Percentiles rank a stretch among this genome's conserved stretches.
These are phyloP conservation scores for Crocidura indochinensis DNA, from an alignment of 2,797 vertebrate genomes.

Conservation along the genomic window DNA sequence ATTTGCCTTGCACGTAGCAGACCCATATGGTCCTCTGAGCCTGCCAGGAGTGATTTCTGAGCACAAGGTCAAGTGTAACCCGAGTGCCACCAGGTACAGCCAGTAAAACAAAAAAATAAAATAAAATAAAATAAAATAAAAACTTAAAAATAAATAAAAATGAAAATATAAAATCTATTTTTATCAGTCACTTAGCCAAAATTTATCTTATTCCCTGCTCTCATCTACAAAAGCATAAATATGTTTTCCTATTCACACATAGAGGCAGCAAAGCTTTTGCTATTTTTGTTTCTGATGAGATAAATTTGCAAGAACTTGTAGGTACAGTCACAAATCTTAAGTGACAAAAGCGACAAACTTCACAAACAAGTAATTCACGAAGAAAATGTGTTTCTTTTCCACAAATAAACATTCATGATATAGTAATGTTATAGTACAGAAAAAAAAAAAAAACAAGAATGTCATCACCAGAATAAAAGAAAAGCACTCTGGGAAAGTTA, in stretches of 20 bases:
- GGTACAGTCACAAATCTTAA: not conserved
- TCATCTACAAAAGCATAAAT: not conserved
- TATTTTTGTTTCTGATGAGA: constrained; percentile 22
- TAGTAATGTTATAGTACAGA: accelerated
- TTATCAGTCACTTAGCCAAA: too few species aligned
- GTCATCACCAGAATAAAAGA: not conserved
- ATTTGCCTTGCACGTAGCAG: too few species aligned
- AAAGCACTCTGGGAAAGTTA: not conserved
- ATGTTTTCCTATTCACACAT: constrained; percentile 13
- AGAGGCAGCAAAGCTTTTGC: not conserved
- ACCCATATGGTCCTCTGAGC: too few species aligned
- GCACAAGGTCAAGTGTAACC: too few species aligned
- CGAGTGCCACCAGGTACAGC: too few species aligned
- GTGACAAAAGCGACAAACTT: not conserved
- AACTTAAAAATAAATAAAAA: too few species aligned
- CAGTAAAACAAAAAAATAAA: too few species aligned
- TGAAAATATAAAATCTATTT: too few species aligned
- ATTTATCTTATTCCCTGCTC: not conserved
- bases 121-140: too few species aligned
- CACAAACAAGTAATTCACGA: not conserved
- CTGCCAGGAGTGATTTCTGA: too few species aligned
- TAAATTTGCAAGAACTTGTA: not conserved
- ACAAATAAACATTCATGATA: not conserved
- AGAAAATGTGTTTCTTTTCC: constrained; percentile 5
- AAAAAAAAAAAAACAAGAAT: not conserved